Base-by-base conservation (phyloP, 2,797 vertebrate species). In the Channallabes apus region DNA sequence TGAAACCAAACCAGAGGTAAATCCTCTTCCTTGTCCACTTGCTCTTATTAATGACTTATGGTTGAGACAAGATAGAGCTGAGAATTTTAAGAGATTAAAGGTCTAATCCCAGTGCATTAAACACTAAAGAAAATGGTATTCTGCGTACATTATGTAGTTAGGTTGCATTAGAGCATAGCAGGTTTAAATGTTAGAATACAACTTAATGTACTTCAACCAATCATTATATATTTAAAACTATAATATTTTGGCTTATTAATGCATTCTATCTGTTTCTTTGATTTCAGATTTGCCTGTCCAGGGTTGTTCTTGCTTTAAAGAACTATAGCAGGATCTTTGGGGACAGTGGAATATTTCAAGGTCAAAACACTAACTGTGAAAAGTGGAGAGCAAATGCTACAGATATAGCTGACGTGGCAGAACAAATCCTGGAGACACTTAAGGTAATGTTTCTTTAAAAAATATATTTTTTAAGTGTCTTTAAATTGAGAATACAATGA, bases 231-330 rank as follows among this genome's bases (percentile, higher is more conserved):
- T 14, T 54, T 54, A 54, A 14, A 14, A 54, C 51, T 9, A 54
- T 14, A 12, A 18, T 46, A 18, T 12, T 12, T 83, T 76, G 32
- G 62, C 51, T 54, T 4, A 81, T 51, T 27, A 18, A 86, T 64
- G 12, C 29, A 68, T 81, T 86, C 32, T 7, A 4, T 78, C 84
- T 72, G 7, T 68, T n/a, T 82, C 59, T 3, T 84, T 82, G 32
- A 17, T 81, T 61, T 71, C 87, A 96, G 95, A 46, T 64, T 0
- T 96, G 95, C 54, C 46, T 92, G 15, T 58, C 9, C 71, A 95
- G 94, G 90, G 91, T 95, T 0, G 59, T 88, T 27, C 59, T n/a
- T 2, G 89, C 90, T 68, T 86, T 95, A 7, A 78, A 22, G 2
- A 92, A 85, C 56, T 95, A 95, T 85, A 56, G 0, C 0, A 83